Base-by-base conservation (phyloP, 2,113 vertebrate genomes). In the Lepus americanus region DNA sequence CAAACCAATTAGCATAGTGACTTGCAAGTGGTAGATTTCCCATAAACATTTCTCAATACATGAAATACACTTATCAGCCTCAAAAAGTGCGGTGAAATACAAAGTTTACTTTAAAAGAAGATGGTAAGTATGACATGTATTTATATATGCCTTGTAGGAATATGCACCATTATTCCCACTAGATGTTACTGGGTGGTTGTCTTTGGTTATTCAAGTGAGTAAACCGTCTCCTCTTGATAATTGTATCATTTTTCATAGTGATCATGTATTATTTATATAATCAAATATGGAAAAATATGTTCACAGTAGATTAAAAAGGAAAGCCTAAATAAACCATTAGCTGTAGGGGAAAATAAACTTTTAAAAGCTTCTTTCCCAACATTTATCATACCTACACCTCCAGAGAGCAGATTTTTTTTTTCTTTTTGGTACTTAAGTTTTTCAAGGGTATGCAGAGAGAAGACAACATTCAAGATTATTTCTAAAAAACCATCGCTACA, bases 231-330 rank as follows among this genome's bases (percentile, higher is more conserved):
- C 67, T 72, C 10, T 63, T 27, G 51, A 16, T 63, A 27, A 44
- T 29, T n/a, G 4, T 69, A 76, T 51, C 14, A 27, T 44, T 55
- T 49, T 83, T 69, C 79, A 80, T 33, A 78, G 3, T 51, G 49
- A 74, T 85, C 31, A 29, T 82, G 0, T 49, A 63, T 77, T 83
- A 85, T 69, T 91, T 73, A 89, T 51, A 80, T 73, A 55, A 53
- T 85, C 78, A 87, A 23, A 95, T 83, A 87, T 67, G 31, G 67
- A 90, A 82, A 14, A 61, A 61, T 44, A 29, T 59, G 9, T 23
- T 87, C 11, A 70, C 19, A 76, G 39, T 51, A 44, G 27, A 76
- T 53, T 72, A 16, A n/a, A 33, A 67, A 90, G 44, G 36, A 73
- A 74, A 76, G 14, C 3, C 55, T 51, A 59, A 44, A 69, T 13